Evolutionary conservation across 2,113 vertebrate genomes (phyloP).

Genomic region (Nesogale talazaci): DNA sequence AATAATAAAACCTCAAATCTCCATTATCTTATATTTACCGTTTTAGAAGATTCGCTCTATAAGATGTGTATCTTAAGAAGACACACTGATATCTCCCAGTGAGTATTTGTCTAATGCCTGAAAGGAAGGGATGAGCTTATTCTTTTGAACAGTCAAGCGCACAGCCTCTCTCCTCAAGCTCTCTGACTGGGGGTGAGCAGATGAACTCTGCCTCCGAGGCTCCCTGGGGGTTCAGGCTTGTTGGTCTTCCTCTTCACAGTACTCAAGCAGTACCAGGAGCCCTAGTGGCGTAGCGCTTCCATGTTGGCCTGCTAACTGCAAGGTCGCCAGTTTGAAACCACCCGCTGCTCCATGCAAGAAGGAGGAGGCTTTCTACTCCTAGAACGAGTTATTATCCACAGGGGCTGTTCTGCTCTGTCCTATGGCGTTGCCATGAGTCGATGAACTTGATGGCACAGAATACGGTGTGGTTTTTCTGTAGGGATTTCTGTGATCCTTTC

Average conservation of each 20-base stretch:
- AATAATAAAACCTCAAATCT: constrained; percentile 94
- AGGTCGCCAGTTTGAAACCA: no score
- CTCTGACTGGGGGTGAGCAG: neutral
- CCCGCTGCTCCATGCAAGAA: no score
- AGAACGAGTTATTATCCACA: no score
- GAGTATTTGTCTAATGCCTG: constrained; percentile 46
- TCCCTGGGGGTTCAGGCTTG: neutral
- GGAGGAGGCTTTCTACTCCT: no score
- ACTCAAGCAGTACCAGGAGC: neutral
- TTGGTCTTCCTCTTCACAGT: neutral
- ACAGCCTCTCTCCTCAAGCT: neutral
- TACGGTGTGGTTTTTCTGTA: neutral
- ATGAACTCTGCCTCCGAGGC: neutral
- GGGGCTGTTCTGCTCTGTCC: no score
- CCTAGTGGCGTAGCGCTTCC: no score
- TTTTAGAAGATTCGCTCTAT: constrained; percentile 90
- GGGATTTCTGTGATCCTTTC: neutral
- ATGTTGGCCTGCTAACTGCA: no score
- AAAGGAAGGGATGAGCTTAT: constrained; percentile 43
- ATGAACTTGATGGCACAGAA: no score
- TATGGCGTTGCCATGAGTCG: no score
- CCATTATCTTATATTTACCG: constrained; percentile 95
- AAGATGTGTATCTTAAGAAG: constrained; percentile 93
- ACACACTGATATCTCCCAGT: constrained; percentile 94
- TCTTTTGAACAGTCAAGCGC: constrained; percentile 27